These are phyloP conservation scores for Eupithecia subfuscata DNA, from an alignment of 2,888 invertebrate genomes.

Conservation along the genomic window DNA sequence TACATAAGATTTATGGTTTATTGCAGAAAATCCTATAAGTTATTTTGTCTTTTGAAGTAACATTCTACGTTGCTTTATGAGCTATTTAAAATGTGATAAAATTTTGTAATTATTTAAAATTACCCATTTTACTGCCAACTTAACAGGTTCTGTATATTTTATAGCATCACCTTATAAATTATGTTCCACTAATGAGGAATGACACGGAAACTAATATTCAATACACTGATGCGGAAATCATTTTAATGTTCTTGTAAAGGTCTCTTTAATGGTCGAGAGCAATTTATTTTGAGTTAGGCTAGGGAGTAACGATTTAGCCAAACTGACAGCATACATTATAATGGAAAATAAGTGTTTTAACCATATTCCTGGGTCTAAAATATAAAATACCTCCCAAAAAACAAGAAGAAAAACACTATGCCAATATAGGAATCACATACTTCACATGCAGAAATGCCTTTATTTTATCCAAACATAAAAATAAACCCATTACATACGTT, in stretches of 20 bases:
- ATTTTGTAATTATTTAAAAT: neutral
- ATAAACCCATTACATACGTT: neutral
- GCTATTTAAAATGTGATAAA: slow-evolving; percentile 2
- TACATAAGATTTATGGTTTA: slow-evolving; percentile 7
- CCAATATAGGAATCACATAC: neutral
- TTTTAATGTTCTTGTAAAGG: neutral
- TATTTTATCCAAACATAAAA: neutral
- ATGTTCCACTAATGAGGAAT: neutral
- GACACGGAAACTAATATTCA: neutral
- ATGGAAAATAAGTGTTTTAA: neutral
- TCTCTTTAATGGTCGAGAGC: neutral
- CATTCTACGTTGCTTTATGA: neutral
- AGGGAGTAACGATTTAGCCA: neutral
- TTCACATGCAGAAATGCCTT: neutral
- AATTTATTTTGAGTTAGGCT: neutral
- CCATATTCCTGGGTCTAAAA: neutral
- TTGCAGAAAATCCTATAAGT: neutral
- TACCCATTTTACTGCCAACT: neutral
- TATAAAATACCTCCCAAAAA: neutral
- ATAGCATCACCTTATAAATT: slow-evolving; percentile 1
- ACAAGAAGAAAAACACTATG: neutral
- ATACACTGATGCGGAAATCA: neutral
- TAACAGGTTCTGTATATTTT: slow-evolving; percentile 6
- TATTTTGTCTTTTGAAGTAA: neutral
- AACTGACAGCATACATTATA: neutral